Conservation (phyloP, 2,797 vertebrate species). For the Sebastes itinus region DNA sequence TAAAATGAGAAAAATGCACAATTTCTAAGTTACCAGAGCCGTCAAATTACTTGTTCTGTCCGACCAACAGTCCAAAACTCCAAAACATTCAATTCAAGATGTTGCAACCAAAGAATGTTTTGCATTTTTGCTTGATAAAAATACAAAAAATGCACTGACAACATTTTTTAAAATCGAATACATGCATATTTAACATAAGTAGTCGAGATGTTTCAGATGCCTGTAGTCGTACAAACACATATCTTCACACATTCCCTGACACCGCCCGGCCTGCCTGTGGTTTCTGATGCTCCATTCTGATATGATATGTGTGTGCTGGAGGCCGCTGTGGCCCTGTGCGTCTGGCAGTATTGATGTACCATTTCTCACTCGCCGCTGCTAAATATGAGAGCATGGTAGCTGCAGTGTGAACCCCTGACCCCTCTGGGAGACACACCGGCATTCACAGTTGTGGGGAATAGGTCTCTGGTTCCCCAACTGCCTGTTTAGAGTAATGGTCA, state of each 20-base stretch:
- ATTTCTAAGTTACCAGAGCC: background rate
- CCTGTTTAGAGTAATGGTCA: conserved; percentile 77
- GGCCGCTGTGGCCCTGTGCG: conserved; percentile 36
- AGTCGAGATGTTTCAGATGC: background rate
- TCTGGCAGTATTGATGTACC: conserved; percentile 65
- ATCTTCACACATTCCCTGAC: conserved; percentile 34
- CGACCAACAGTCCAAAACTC: background rate
- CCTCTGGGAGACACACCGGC: conserved; percentile 59
- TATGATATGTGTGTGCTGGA: conserved; percentile 58
- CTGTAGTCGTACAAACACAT: background rate
- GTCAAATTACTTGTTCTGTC: background rate
- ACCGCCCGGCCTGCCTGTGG: conserved; percentile 27
- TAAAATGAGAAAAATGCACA: background rate
- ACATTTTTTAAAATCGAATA: conserved; percentile 7
- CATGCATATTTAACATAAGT: background rate
- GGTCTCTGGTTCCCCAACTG: conserved; percentile 68
- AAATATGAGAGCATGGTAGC: conserved; percentile 65
- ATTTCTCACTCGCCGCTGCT: conserved; percentile 69
- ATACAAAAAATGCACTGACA: background rate
- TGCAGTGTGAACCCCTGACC: conserved; percentile 70
- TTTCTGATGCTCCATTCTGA: conserved; percentile 33
- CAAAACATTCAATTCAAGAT: background rate
- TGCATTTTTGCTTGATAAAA: background rate
- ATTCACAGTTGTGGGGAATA: conserved; percentile 65
- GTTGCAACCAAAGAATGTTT: background rate